Percentiles rank a stretch among this genome's conserved stretches.
Evolutionary conservation across 2,113 vertebrate genomes (phyloP).

Genomic region (Chrysemys picta): DNA sequence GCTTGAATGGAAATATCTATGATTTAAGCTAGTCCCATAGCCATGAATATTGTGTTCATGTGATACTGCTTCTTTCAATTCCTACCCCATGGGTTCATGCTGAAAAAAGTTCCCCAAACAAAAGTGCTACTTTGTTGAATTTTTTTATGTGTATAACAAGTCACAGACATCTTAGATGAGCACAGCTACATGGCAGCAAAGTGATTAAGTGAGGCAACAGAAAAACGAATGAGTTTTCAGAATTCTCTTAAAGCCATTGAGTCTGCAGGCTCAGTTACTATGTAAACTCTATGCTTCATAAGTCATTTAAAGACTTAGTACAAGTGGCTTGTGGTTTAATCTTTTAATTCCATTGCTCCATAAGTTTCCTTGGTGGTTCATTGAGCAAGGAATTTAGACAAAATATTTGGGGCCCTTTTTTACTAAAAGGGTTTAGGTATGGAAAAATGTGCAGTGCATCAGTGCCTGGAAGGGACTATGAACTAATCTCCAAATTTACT

Average conservation of each 20-base stretch:
- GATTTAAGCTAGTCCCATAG: not conserved
- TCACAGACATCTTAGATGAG: constrained; percentile 5
- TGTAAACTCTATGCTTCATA: constrained; percentile 71
- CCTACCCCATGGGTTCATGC: not conserved
- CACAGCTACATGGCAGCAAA: constrained; percentile 42
- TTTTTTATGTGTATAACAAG: not conserved
- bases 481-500: constrained; percentile 55
- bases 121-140: not conserved
- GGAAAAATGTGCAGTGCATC: constrained; percentile 43
- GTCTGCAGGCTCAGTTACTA: constrained; percentile 66
- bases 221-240: constrained; percentile 15
- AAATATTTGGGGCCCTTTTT: constrained; percentile 69
- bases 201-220: constrained; percentile 41
- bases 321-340: constrained; percentile 76
- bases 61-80: not conserved
- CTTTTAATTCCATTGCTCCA: constrained; percentile 78
- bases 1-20: not conserved
- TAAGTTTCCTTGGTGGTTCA: constrained; percentile 77
- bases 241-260: constrained; percentile 62
- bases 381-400: constrained; percentile 78
- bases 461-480: constrained; percentile 48
- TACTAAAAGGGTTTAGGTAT: constrained; percentile 50
- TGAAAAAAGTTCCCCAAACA: not conserved
- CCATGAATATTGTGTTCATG: not conserved
- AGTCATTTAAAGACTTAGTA: constrained; percentile 74